A percentile compares a stretch with the other conserved stretches of the same genome.
phyloP scores from a whole-genome alignment of 2,113 vertebrate species.

The Rhinogobius similis region DNA sequence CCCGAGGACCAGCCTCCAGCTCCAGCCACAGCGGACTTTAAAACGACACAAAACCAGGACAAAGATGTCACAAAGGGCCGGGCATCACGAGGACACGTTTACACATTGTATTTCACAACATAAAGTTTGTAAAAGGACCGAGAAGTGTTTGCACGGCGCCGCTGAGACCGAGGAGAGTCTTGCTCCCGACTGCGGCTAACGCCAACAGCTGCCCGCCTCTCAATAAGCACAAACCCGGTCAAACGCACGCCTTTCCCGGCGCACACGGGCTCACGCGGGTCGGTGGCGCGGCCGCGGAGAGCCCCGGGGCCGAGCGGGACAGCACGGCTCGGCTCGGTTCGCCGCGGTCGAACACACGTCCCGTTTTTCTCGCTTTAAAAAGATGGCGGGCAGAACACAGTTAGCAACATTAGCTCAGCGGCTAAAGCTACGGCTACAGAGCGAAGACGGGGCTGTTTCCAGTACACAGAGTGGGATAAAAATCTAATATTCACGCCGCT shows the following conservation, averaged over 20 bases:
- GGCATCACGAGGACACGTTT: not conserved
- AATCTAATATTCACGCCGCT: not conserved
- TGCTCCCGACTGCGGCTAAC: not conserved
- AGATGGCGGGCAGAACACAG: constrained; percentile 88
- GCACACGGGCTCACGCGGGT: not conserved
- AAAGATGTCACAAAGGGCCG: not conserved
- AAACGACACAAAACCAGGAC: not conserved
- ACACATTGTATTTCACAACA: not conserved
- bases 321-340: not conserved
- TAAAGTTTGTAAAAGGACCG: not conserved
- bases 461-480: not conserved
- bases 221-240: not conserved
- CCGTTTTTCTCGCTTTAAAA: constrained; percentile 78
- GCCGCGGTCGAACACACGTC: constrained; percentile 33
- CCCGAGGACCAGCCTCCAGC: not conserved
- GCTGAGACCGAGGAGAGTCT: not conserved
- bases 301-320: not conserved
- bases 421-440: constrained; percentile 54
- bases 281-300: not conserved
- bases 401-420: constrained; percentile 32
- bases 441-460: constrained; percentile 42
- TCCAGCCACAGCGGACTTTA: too few species aligned
- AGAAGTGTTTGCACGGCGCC: constrained; percentile 1
- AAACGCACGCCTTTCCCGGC: not conserved
- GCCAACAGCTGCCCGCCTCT: not conserved